Evolutionary conservation across 2,113 vertebrate species (phyloP).

Genomic region (Pollimyrus isidori): DNA sequence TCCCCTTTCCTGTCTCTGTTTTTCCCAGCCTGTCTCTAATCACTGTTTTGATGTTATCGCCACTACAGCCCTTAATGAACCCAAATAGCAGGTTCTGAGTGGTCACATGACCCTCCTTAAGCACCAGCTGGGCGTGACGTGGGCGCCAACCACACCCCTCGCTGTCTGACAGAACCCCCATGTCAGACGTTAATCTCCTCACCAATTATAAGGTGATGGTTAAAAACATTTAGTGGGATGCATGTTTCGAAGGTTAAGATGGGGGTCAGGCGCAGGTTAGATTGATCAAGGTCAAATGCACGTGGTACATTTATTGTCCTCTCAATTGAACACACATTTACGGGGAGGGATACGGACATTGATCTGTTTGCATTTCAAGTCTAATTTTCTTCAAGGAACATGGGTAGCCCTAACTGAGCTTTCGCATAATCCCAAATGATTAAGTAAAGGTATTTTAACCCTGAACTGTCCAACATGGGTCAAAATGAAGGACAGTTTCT

Average conservation of each 20-base stretch:
- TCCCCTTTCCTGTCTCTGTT: neutral
- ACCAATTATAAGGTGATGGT: neutral
- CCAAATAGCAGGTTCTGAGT: neutral
- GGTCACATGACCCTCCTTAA: neutral
- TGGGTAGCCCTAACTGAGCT: neutral
- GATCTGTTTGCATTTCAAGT: neutral
- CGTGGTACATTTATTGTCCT: neutral
- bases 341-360: neutral
- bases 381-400: neutral
- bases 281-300: neutral
- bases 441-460: neutral
- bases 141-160: neutral
- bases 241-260: neutral
- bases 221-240: neutral
- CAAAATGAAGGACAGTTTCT: neutral
- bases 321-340: neutral
- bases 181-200: neutral
- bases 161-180: neutral
- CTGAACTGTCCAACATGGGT: neutral
- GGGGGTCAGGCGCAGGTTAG: neutral
- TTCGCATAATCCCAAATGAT: neutral
- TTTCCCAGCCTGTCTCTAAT: neutral
- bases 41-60: neutral
- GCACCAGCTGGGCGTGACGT: neutral
- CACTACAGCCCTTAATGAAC: neutral